These are phyloP conservation scores for Tubiluchus corallicola DNA, from an alignment of 2,888 invertebrate genomes.

Conservation along the genomic window DNA sequence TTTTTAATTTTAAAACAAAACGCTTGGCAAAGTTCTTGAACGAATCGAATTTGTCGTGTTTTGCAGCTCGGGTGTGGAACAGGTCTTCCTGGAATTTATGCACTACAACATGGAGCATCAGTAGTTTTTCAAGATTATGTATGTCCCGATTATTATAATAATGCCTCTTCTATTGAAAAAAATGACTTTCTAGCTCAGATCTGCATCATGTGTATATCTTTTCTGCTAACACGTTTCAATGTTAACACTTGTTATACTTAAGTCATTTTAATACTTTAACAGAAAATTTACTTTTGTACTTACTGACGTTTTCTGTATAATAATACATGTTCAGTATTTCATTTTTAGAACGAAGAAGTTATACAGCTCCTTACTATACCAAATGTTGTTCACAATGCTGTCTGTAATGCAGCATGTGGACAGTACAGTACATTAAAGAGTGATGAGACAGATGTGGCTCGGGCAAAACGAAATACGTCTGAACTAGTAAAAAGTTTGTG, in stretches of 20 bases:
- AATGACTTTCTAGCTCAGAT: no score
- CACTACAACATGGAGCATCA: slow-evolving; percentile 43
- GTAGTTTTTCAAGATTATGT: slow-evolving; percentile 91
- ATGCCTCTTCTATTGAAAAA: no score
- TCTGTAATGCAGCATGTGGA: no score
- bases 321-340: neutral
- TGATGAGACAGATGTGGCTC: neutral
- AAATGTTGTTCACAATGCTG: slow-evolving; percentile 48
- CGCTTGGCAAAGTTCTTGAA: no score
- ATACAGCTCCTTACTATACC: slow-evolving; percentile 57
- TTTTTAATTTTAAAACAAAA: neutral
- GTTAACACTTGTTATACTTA: no score
- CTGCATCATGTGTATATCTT: no score
- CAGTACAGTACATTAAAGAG: no score
- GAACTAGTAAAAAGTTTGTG: no score
- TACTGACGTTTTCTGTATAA: slow-evolving; percentile 5
- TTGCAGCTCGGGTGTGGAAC: slow-evolving; percentile 65
- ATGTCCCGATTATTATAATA: no score
- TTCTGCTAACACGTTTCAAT: no score
- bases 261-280: neutral
- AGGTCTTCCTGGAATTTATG: slow-evolving; percentile 65
- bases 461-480: no score
- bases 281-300: neutral
- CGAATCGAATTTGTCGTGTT: slow-evolving; percentile 5
- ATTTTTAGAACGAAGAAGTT: slow-evolving; percentile 59